phyloP scores from a whole-genome alignment of 2,797 vertebrate species.

The Lindbergichthys nudifrons region DNA sequence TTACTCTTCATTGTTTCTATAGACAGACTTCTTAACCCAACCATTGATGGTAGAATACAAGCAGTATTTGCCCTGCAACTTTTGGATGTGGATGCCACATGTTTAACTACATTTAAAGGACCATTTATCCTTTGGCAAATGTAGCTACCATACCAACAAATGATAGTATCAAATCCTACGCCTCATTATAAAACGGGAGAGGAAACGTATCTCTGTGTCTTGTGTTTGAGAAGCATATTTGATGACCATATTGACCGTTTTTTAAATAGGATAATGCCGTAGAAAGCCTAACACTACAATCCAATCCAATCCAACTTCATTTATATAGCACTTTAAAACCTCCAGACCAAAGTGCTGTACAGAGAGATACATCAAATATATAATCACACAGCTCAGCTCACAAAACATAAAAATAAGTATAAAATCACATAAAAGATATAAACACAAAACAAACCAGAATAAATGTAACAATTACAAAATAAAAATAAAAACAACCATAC shows the following conservation, averaged over 20 bases:
- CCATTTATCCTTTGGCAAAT: background rate
- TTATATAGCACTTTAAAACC: no score
- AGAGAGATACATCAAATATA: no score
- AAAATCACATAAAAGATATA: no score
- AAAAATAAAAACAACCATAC: no score
- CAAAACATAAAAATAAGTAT: no score
- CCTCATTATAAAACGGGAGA: background rate
- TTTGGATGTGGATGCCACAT: background rate
- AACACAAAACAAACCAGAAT: no score
- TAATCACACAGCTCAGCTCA: no score
- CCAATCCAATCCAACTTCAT: no score
- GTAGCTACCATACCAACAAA: background rate
- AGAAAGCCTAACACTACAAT: conserved; percentile 10
- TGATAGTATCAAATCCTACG: background rate
- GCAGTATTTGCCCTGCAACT: background rate
- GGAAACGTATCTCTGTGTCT: background rate
- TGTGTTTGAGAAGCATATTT: conserved; percentile 20
- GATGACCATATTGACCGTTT: conserved; percentile 23
- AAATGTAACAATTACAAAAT: no score
- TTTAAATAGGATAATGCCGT: conserved; percentile 6
- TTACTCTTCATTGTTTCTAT: background rate
- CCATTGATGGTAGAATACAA: background rate
- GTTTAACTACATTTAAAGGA: background rate
- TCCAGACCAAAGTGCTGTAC: no score
- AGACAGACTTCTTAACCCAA: background rate